phyloP scores from a whole-genome alignment of 2,797 vertebrate species.

The Danio jaintianensis region DNA sequence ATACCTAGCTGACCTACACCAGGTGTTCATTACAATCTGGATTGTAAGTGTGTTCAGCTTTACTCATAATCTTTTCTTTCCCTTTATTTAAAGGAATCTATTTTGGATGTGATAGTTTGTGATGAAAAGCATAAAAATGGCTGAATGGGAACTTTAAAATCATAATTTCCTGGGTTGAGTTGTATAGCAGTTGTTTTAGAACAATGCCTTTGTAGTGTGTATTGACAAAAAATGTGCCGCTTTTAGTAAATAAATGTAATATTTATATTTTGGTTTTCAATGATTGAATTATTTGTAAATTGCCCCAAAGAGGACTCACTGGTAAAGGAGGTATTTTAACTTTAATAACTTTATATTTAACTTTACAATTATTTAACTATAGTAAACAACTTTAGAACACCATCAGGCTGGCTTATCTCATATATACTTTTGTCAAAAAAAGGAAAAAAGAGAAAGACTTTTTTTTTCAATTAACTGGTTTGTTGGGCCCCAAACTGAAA shows the following conservation, averaged over 20 bases:
- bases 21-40: conserved; percentile 24
- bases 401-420: too few species aligned
- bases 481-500: too few species aligned
- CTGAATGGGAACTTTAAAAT: neutral
- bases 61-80: conserved; percentile 2
- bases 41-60: neutral
- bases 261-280: neutral
- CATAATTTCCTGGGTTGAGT: neutral
- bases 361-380: too few species aligned
- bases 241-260: neutral
- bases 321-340: too few species aligned
- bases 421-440: too few species aligned
- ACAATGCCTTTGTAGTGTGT: neutral
- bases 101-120: neutral
- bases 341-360: too few species aligned
- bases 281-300: neutral
- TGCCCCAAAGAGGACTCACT: too few species aligned
- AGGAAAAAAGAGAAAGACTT: too few species aligned
- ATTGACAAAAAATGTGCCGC: neutral
- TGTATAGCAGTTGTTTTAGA: conserved; percentile 12
- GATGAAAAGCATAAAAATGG: conserved; percentile 5
- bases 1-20: conserved; percentile 16
- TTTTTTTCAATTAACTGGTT: too few species aligned
- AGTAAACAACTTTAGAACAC: too few species aligned
- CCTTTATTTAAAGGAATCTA: neutral